These are phyloP conservation scores for Muricea muricata DNA, from an alignment of 92 coral and sea anemone genomes.

Conservation along the genomic window DNA sequence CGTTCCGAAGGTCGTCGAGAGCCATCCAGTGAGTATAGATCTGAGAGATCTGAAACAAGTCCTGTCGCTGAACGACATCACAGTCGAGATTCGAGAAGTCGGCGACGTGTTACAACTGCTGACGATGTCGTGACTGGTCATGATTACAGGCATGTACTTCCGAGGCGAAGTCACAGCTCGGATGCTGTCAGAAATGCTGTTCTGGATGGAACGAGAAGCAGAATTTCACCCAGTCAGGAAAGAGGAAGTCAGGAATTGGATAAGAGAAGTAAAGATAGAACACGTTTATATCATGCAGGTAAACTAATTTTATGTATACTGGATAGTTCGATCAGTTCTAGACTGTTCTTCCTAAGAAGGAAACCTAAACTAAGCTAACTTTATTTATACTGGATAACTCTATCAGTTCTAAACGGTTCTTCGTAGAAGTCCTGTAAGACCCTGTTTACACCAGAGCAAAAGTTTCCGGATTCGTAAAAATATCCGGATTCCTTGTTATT, in stretches of 20 bases:
- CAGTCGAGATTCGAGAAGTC: slow-evolving; percentile 3
- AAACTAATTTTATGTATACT: neutral
- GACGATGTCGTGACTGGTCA: slow-evolving; percentile 16
- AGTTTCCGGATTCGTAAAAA: neutral
- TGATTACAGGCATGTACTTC: neutral
- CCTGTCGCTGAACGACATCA: neutral
- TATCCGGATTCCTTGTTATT: neutral
- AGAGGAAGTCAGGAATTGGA: slow-evolving; percentile 15
- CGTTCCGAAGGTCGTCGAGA: slow-evolving; percentile 1
- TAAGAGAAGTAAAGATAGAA: slow-evolving; percentile 42
- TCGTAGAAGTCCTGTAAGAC: too few relatives aligned
- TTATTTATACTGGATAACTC: too few relatives aligned
- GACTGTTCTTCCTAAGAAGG: too few relatives aligned
- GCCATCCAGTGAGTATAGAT: neutral
- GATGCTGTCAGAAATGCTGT: neutral
- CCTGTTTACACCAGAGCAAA: too few relatives aligned
- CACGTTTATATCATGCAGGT: slow-evolving; percentile 80
- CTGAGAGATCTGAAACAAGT: neutral
- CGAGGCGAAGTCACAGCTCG: slow-evolving; percentile 12
- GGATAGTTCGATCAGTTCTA: too few relatives aligned
- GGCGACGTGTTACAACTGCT: neutral
- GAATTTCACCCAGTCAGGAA: neutral
- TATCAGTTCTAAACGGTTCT: too few relatives aligned
- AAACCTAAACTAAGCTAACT: too few relatives aligned
- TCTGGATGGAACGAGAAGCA: slow-evolving; percentile 2